Percentiles rank a stretch among this genome's conserved stretches.
Conservation (phyloP, 2,888 invertebrate genomes). For the Conops quadrifasciatus region DNA sequence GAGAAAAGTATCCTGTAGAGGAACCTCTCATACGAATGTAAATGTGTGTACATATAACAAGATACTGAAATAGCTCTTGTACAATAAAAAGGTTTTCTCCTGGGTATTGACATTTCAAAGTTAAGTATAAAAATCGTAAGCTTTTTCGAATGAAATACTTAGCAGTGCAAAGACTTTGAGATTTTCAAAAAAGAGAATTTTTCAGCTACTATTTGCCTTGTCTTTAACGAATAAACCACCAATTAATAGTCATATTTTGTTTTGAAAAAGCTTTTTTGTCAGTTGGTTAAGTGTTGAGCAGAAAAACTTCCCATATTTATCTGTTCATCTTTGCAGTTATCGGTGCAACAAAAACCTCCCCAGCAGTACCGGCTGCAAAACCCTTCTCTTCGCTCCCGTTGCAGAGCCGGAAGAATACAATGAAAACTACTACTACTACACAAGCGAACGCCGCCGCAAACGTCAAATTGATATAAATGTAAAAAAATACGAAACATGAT, state of each 20-base stretch:
- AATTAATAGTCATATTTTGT: not conserved
- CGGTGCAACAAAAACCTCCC: slow-evolving; percentile 45
- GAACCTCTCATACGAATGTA: no score
- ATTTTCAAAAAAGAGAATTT: slow-evolving; percentile 45
- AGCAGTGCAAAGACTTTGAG: no score
- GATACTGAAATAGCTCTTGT: not conserved
- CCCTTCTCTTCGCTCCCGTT: slow-evolving; percentile 40
- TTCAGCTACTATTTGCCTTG: not conserved
- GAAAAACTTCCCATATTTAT: not conserved
- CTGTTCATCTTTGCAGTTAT: slow-evolving; percentile 39
- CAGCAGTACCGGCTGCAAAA: slow-evolving; percentile 37
- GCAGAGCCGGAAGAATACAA: slow-evolving; percentile 38
- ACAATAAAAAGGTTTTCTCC: slow-evolving; percentile 21
- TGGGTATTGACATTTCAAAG: no score
- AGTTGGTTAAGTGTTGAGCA: not conserved
- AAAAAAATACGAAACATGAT: slow-evolving; percentile 51
- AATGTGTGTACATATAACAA: no score
- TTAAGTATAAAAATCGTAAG: no score
- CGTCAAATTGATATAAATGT: slow-evolving; percentile 53
- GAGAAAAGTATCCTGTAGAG: no score
- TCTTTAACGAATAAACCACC: not conserved
- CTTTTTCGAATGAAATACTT: no score
- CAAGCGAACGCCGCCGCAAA: slow-evolving; percentile 50
- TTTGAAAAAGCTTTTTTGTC: slow-evolving; percentile 20
- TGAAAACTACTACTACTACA: slow-evolving; percentile 48